Evolutionary conservation across 2,113 vertebrate species (phyloP).

Genomic region (Alosa alosa): DNA sequence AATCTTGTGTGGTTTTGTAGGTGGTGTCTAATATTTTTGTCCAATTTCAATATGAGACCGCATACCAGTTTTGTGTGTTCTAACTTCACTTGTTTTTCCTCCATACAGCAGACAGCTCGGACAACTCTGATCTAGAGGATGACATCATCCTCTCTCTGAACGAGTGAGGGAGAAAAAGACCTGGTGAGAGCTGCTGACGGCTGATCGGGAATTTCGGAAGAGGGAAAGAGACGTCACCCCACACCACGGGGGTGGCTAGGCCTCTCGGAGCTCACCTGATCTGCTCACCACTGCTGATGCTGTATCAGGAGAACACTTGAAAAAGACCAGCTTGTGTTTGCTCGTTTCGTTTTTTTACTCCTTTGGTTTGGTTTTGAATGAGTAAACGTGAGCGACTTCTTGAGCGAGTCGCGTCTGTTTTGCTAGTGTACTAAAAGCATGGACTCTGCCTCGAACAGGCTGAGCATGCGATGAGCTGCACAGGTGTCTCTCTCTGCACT

Average conservation of each 20-base stretch:
- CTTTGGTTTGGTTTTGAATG: neutral
- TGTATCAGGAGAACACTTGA: conserved; percentile 16
- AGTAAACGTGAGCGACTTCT: neutral
- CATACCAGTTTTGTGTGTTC: neutral
- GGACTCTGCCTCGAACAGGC: neutral
- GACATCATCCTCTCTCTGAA: conserved; percentile 92
- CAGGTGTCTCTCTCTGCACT: neutral
- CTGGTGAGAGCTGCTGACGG: neutral
- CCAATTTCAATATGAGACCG: neutral
- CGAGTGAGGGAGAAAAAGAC: conserved; percentile 58
- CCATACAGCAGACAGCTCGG: conserved; percentile 88
- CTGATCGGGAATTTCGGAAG: neutral
- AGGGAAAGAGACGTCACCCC: neutral
- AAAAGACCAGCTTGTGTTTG: neutral
- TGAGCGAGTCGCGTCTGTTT: neutral
- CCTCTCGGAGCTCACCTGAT: neutral
- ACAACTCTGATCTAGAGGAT: conserved; percentile 96
- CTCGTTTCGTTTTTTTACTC: neutral
- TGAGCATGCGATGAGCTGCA: neutral
- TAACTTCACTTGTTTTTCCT: conserved; percentile 40
- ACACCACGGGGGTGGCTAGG: neutral
- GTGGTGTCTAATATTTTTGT: too few species aligned
- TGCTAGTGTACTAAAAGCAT: neutral
- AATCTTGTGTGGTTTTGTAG: too few species aligned
- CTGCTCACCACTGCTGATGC: neutral